Conservation (phyloP, 1,140 invertebrate genomes). For the Drosophila kohkoa region DNA sequence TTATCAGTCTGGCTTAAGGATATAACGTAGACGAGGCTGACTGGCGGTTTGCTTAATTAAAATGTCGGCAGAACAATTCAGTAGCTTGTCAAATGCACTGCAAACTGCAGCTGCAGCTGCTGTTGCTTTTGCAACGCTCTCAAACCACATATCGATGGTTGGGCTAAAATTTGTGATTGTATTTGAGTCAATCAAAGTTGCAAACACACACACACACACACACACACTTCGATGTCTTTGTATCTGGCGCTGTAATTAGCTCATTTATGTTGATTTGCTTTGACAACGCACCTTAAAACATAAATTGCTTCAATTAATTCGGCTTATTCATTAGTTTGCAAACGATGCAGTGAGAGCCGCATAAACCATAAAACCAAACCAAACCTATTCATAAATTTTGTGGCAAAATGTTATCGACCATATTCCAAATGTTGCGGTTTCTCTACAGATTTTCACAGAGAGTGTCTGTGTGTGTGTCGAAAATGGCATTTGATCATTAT, state of each 20-base stretch:
- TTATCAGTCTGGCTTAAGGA: background rate
- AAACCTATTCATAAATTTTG: conserved; percentile 78
- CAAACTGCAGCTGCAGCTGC: background rate
- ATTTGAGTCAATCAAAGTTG: conserved; percentile 63
- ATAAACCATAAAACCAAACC: conserved; percentile 50
- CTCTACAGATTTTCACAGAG: conserved; percentile 50
- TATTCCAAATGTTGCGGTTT: conserved; percentile 70
- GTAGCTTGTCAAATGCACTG: conserved; percentile 60
- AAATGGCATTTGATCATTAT: conserved; percentile 38
- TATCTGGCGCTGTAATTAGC: conserved; percentile 62
- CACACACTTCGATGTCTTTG: conserved; percentile 5
- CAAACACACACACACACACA: background rate
- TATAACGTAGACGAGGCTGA: conserved; percentile 9
- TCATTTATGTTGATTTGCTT: conserved; percentile 80
- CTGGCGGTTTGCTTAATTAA: conserved; percentile 69
- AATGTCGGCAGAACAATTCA: conserved; percentile 72
- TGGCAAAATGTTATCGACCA: conserved; percentile 66
- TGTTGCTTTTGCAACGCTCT: background rate
- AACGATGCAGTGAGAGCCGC: conserved; percentile 14
- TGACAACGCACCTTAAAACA: conserved; percentile 63
- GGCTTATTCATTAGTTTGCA: conserved; percentile 68
- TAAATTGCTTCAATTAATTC: conserved; percentile 77
- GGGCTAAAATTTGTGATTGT: conserved; percentile 36
- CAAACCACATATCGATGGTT: conserved; percentile 61
- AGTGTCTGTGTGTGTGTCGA: background rate